A percentile compares a stretch with the other conserved stretches of the same genome.
Conservation (phyloP, 2,113 vertebrate genomes). For the Anguilla japonica region DNA sequence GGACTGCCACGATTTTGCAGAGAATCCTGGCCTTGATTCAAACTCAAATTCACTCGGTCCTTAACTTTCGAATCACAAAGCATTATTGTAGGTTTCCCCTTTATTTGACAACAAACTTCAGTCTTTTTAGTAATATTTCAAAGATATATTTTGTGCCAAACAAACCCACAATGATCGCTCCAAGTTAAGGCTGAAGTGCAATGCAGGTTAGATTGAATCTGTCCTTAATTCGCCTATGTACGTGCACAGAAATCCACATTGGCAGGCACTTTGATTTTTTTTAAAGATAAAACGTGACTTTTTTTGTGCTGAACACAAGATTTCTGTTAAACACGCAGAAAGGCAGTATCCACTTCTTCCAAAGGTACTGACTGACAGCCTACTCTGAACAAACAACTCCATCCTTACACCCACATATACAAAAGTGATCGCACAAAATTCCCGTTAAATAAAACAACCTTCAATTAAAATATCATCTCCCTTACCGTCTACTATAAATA, state of each 20-base stretch:
- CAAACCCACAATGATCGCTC: background rate
- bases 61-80: background rate
- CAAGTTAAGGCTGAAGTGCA: constrained; percentile 20
- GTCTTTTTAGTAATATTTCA: background rate
- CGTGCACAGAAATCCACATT: background rate
- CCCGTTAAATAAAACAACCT: constrained; percentile 67
- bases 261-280: background rate
- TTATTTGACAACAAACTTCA: background rate
- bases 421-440: constrained; percentile 44
- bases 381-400: background rate
- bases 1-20: background rate
- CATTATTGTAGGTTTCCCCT: background rate
- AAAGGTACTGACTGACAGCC: background rate
- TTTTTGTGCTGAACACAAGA: background rate
- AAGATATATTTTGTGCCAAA: background rate
- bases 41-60: background rate
- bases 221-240: constrained; percentile 17
- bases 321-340: background rate
- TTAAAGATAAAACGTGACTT: background rate
- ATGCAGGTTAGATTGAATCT: background rate
- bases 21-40: background rate
- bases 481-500: constrained; percentile 60
- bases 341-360: background rate
- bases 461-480: constrained; percentile 37
- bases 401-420: constrained; percentile 3